Base-by-base conservation (phyloP, 1,140 invertebrate genomes). In the Trachymyrmex septentrionalis region DNA sequence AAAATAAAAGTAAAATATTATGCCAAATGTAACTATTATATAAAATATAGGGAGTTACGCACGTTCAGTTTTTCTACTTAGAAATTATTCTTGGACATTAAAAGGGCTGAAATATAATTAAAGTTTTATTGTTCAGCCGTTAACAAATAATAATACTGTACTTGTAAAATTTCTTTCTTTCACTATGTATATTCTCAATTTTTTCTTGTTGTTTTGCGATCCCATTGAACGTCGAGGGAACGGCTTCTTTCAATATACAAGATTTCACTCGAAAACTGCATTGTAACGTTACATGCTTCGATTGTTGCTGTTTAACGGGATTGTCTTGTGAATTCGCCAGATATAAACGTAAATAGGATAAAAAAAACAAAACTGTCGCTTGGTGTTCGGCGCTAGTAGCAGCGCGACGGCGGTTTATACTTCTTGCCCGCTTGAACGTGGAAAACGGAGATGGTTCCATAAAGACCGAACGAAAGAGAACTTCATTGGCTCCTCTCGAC, bases 381-480 rank as follows among this genome's bases (percentile, higher is more conserved):
- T 19, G 19, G 24, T 50, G 55, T 59, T 72, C 66, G 53, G 50
- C 34, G 30, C 1, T 72, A 57, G 50, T 21, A 38, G 44, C 77
- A 55, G 48, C 27, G 61, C 66, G 66, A 59, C 80, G 67, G 69
- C 53, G 64, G 82, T 85, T 87, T 84, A 63, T 63, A 19, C 24
- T 84, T 88, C 87, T 72, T 81, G 75, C 27, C 38, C 55, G 48
- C 71, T 48, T n/a, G 86, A 63, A 66, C 50, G 86, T 64, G 55
- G 75, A 88, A 88, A 77, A 73, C 57, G 30, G 71, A 44, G 55
- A 76, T 61, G 77, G 63, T 69, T 59, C 73, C 64, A 67, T 73
- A 78, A 84, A 85, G 80, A 85, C 53, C 61, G 77, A 93, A 92
- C 91, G 92, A 93, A 93, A 92, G 92, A 92, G 92, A 94, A 93